Base-by-base conservation (phyloP, 2,888 invertebrate species). In the Arenicola marina region DNA sequence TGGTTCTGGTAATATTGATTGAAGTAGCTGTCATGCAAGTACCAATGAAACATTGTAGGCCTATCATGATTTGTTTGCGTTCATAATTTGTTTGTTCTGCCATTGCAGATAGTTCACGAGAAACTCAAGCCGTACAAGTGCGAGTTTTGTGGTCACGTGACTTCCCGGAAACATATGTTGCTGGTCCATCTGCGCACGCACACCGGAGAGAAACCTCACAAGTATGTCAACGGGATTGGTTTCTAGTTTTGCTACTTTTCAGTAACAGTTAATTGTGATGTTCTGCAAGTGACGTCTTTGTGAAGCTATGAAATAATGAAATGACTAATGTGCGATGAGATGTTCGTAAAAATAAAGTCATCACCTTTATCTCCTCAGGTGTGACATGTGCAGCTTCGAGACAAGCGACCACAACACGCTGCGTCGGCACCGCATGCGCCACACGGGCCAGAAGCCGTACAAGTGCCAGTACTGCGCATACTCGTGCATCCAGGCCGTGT, bases 401-500 rank as follows among this genome's bases (percentile, higher is more conserved):
- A 89, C 91, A 2, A 87, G 89, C 1, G 92, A 93, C 79, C 92
- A 92, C 83, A 93, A 92, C 81, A 89, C 92, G 0, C 85, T 92
- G 69, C 86, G 92, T 29, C 87, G 92, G 1, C 93, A 93, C 82
- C 89, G 90, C 74, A 88, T 89, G 83, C 86, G 88, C 15, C 93
- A 93, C 80, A 88, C 90, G 4, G 91, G 91, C 21, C 87, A 89
- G 55, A 89, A 88, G 73, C 88, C 88, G 0, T 93, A 93, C 83
- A 88, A 89, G 71, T 93, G 93, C 77, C 88, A 89, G 51, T 88
- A 89, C 76, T 93, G 93, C 76, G 86, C 89, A 0, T 93, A 92
- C 81, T 88, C 89, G 15, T 89, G 90, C 73, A 92, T 93, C 70
- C 79, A 81, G 80, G 91, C 92, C 60, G 89, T 89, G 4, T 87